These are phyloP conservation scores for Alosa alosa DNA, from an alignment of 2,113 vertebrate genomes.

Conservation along the genomic window DNA sequence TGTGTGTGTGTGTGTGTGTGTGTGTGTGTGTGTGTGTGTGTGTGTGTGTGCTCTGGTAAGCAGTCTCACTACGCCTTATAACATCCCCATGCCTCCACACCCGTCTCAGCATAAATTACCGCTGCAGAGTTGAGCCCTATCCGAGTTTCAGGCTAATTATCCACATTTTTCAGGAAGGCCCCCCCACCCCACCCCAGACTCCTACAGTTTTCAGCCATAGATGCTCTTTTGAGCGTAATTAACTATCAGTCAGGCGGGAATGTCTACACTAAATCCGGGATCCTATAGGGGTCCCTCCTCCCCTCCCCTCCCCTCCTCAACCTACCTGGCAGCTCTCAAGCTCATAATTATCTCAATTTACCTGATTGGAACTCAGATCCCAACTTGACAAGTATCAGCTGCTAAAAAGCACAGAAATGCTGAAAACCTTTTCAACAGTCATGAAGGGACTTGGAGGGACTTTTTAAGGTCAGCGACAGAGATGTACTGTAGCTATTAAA, in stretches of 20 bases:
- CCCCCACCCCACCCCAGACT: neutral
- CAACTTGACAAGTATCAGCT: constrained; percentile 43
- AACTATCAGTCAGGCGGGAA: constrained; percentile 36
- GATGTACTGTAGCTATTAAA: neutral
- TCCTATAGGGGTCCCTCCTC: constrained; percentile 38
- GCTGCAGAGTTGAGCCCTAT: constrained; percentile 18
- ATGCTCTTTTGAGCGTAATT: constrained; percentile 43
- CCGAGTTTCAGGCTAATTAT: constrained; percentile 31
- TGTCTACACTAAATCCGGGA: constrained; percentile 31
- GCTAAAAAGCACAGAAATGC: constrained; percentile 28
- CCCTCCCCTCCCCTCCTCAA: neutral
- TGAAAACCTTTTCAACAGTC: constrained; percentile 8
- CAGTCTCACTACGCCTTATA: constrained; percentile 16
- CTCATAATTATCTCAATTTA: constrained; percentile 35
- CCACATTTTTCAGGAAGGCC: constrained; percentile 22
- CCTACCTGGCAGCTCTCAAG: constrained; percentile 34
- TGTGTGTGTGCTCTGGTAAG: neutral
- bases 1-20: too few species aligned
- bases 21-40: too few species aligned
- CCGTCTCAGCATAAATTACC: constrained; percentile 33
- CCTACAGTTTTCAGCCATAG: constrained; percentile 27
- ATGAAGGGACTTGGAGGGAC: neutral
- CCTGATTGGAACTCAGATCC: constrained; percentile 26
- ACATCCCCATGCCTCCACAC: constrained; percentile 33
- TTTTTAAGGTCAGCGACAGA: constrained; percentile 1